phyloP scores from a whole-genome alignment of 2,888 invertebrate genomes.

The Caenorhabditis plicata region DNA sequence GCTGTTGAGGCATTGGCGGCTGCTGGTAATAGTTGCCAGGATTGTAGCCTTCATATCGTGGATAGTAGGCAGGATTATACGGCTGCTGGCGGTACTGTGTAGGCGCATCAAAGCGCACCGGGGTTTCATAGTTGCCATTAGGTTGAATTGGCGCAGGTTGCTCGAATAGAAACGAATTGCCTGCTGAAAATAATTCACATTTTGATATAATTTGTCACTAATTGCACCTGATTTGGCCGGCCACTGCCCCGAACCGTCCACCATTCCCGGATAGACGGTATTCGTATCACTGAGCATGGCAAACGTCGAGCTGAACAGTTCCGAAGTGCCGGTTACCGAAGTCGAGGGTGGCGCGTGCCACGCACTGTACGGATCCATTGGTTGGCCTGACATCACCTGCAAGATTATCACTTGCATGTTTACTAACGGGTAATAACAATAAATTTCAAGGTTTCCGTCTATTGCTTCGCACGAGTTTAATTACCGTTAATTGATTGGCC shows the following conservation, averaged over 20 bases:
- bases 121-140: conserved; percentile 26
- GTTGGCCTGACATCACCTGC: conserved; percentile 29
- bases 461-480: no score
- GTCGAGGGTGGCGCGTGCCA: conserved; percentile 30
- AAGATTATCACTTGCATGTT: no score
- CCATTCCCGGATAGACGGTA: conserved; percentile 6
- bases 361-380: conserved; percentile 18
- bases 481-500: no score
- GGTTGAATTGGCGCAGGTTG: conserved; percentile 34
- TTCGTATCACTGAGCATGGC: conserved; percentile 48
- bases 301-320: conserved; percentile 33
- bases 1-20: conserved; percentile 5
- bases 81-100: conserved; percentile 5
- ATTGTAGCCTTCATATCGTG: conserved; percentile 2
- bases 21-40: conserved; percentile 5
- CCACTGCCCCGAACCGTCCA: neutral
- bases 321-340: conserved; percentile 42
- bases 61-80: neutral
- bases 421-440: no score
- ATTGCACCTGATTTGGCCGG: neutral
- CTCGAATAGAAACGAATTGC: conserved; percentile 26
- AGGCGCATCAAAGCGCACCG: conserved; percentile 29
- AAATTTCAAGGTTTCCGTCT: no score
- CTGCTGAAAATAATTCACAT: neutral
- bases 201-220: neutral